Conservation (phyloP, 2,888 invertebrate species). For the Papilio protenor region DNA sequence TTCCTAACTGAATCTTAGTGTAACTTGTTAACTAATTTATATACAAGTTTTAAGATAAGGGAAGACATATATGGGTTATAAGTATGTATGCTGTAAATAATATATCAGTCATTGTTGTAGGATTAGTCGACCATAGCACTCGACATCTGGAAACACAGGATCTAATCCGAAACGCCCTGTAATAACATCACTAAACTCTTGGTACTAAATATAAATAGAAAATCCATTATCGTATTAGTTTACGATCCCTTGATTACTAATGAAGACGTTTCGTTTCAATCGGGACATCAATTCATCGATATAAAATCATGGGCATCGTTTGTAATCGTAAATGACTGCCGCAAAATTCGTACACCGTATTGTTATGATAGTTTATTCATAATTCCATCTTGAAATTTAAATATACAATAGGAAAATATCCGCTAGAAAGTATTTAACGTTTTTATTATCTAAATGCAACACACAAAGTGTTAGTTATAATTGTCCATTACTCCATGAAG, state of each 20-base stretch:
- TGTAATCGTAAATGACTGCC: not conserved
- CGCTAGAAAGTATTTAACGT: not conserved
- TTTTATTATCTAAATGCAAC: not conserved
- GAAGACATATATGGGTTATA: not conserved
- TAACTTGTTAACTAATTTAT: not conserved
- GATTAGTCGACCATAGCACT: not conserved
- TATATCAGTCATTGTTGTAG: not conserved
- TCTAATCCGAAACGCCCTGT: not conserved
- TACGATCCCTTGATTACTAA: not conserved
- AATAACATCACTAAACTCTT: constrained; percentile 6
- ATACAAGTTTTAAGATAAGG: not conserved
- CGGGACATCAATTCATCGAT: not conserved
- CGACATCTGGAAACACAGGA: not conserved
- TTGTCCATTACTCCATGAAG: not conserved
- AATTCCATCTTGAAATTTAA: not conserved
- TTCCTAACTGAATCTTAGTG: not conserved
- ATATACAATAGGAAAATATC: not conserved
- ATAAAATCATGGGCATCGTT: not conserved
- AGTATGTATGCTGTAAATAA: not conserved
- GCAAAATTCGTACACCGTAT: not conserved
- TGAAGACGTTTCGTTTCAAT: constrained; percentile 3
- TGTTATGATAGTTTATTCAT: not conserved
- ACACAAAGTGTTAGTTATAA: not conserved
- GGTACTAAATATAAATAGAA: constrained; percentile 8
- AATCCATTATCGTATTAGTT: constrained; percentile 14